Evolutionary conservation across 30 jellyfish, hydroid and myxozoan genomes (phyloP), one percentile per base, ranked within the genome.

Genomic region (Aurelia coerulea): DNA sequence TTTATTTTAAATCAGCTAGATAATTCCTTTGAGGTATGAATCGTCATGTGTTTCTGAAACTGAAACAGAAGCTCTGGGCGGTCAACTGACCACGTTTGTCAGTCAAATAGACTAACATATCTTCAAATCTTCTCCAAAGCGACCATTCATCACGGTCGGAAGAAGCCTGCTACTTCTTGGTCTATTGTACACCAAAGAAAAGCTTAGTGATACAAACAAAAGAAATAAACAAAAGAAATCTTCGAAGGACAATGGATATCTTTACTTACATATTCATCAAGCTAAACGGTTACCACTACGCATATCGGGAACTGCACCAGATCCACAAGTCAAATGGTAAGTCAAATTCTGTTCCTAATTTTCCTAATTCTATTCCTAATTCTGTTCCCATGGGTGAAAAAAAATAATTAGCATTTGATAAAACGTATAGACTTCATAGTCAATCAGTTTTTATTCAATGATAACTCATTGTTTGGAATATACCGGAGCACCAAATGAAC

Each of bases 221-320:
- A 70, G 84, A 54, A 66, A 13, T 19, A 49, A 64, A 65, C 77
- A 37, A 29, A 62, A 50, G 49, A 78, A 65, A 49, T 53, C 90
- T 4, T 78, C 51, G 71, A 14, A 65, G 32, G 90, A 79, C 14
- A 69, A 11, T 46, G 96, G 96, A 11, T 78, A 58, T 73, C 81
- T 88, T 37, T 69, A 80, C 51, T 73, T 88, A 10, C 96, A 88
- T 64, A 50, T 88, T n/a, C 79, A 88, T 73, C 87, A 88, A 63
- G 96, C 96, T 0, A 88, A 88, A 70, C 85, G 96, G 41, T 78
- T 88, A 32, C 96, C 96, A 10, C n/a, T 51, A 17, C 66, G 96
- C 32, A 68, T 35, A n/a, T 49, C 85, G 18, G 96, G 96, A 13
- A 67, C 89, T 41, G 29, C 85, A 17, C 96, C 96, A 13, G 96